Percentiles rank a stretch among this genome's conserved stretches.
These are phyloP conservation scores for Megalops atlanticus DNA, from an alignment of 2,113 vertebrate species.

Conservation along the genomic window DNA sequence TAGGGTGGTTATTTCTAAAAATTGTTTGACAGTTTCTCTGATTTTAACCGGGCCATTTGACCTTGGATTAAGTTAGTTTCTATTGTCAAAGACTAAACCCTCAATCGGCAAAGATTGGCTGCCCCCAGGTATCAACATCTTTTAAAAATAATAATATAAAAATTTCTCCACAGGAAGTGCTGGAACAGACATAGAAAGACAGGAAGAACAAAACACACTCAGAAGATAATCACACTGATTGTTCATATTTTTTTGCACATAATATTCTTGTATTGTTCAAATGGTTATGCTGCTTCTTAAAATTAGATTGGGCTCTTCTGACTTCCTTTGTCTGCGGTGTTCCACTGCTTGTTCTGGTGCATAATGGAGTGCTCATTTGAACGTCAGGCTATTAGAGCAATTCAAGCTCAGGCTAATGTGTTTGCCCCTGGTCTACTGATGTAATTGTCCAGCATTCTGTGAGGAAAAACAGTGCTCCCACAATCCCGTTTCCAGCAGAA, in stretches of 20 bases:
- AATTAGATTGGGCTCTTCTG: not conserved
- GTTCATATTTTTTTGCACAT: not conserved
- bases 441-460: not conserved
- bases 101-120: too few relatives aligned
- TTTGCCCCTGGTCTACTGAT: not conserved
- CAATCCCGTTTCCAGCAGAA: not conserved
- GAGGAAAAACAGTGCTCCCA: not conserved
- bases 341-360: not conserved
- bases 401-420: not conserved
- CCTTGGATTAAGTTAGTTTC: too few relatives aligned
- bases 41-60: too few relatives aligned
- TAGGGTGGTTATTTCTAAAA: too few relatives aligned
- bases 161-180: not conserved
- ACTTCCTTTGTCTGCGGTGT: not conserved
- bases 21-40: too few relatives aligned
- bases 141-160: too few relatives aligned
- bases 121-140: too few relatives aligned
- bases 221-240: not conserved
- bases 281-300: not conserved
- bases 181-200: not conserved
- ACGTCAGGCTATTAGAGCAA: not conserved
- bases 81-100: too few relatives aligned
- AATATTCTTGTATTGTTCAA: not conserved
- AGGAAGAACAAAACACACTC: not conserved
- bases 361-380: not conserved